phyloP scores from a whole-genome alignment of 2,113 vertebrate species.

The Semicossyphus pulcher region DNA sequence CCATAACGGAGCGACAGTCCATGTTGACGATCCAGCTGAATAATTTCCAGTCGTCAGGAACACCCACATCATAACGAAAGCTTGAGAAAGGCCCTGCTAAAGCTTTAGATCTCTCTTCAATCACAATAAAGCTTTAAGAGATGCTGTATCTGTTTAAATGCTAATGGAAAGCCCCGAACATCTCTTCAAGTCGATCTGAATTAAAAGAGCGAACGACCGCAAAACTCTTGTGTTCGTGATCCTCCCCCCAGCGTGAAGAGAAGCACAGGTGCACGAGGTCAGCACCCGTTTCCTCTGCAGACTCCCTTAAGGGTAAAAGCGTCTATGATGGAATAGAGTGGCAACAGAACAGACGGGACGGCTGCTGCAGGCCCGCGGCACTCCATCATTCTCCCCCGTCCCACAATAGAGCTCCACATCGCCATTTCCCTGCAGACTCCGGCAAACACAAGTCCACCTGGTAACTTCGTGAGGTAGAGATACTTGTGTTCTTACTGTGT shows the following conservation, averaged over 20 bases:
- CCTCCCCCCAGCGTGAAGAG: conserved; percentile 28
- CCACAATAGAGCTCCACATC: conserved; percentile 56
- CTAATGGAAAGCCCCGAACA: too few species aligned
- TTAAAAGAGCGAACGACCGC: conserved; percentile 43
- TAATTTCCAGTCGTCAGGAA: conserved; percentile 93
- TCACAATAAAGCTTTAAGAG: conserved; percentile 87
- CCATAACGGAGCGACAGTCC: conserved; percentile 89
- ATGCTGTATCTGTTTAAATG: conserved; percentile 73
- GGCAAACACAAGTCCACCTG: conserved; percentile 48
- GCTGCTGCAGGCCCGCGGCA: conserved; percentile 77
- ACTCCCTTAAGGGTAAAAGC: conserved; percentile 74
- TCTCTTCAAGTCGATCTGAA: too few species aligned
- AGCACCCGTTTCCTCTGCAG: conserved; percentile 61
- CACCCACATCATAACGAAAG: conserved; percentile 81
- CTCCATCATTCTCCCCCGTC: conserved; percentile 81
- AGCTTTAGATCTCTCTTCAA: conserved; percentile 87
- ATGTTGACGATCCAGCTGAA: conserved; percentile 85
- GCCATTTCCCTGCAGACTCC: conserved; percentile 58
- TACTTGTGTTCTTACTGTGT: conserved; percentile 6
- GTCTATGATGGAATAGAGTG: conserved; percentile 81
- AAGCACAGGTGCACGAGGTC: conserved; percentile 80
- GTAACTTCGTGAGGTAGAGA: conserved; percentile 36
- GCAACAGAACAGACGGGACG: conserved; percentile 79
- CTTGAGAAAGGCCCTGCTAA: conserved; percentile 57
- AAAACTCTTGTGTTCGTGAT: conserved; percentile 46